Evolutionary conservation across 2,113 vertebrate species (phyloP).

Genomic region (Pelecanus crispus): DNA sequence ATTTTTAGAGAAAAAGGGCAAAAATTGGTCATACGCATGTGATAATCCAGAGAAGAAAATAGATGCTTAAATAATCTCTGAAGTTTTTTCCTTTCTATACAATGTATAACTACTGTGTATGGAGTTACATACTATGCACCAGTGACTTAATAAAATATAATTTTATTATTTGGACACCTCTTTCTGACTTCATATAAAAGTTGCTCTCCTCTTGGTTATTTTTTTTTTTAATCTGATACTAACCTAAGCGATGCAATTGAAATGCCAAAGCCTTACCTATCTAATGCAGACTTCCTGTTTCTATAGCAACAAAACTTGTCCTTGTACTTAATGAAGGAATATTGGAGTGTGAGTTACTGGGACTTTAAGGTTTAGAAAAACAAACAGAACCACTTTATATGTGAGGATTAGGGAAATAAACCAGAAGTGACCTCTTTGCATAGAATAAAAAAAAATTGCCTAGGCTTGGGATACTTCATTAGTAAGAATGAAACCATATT

Average conservation of each 20-base stretch:
- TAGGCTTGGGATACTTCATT: background rate
- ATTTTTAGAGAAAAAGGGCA: background rate
- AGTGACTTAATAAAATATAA: background rate
- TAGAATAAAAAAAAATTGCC: background rate
- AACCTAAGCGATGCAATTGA: background rate
- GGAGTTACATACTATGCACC: background rate
- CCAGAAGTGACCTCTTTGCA: background rate
- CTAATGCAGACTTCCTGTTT: background rate
- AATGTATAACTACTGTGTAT: background rate
- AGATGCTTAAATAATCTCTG: background rate
- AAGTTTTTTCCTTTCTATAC: background rate
- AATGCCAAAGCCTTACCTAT: background rate
- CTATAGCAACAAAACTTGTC: constrained; percentile 21
- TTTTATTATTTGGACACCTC: background rate
- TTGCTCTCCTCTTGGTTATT: background rate
- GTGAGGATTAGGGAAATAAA: constrained; percentile 1
- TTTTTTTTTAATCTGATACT: background rate
- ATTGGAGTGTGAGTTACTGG: background rate
- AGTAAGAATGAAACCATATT: background rate
- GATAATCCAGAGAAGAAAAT: background rate
- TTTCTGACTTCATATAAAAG: background rate
- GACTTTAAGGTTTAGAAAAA: constrained; percentile 10
- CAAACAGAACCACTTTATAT: background rate
- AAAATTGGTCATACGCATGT: background rate
- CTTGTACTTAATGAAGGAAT: constrained; percentile 1